A percentile compares a stretch with the other conserved stretches of the same genome.
Evolutionary conservation across 2,113 vertebrate species (phyloP).

Genomic region (Podocnemis expansa): DNA sequence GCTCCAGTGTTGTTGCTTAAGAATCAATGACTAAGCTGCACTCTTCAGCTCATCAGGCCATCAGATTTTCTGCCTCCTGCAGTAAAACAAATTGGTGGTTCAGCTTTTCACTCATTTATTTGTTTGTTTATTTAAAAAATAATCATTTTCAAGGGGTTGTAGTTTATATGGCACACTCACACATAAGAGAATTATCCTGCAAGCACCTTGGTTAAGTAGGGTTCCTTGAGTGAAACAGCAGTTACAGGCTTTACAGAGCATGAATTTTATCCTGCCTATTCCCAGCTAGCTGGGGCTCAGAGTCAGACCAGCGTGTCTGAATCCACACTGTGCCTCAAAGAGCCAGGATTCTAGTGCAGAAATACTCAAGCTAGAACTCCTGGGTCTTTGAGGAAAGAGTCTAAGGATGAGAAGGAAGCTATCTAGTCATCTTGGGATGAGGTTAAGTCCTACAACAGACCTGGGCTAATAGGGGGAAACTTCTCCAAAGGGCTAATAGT

Average conservation of each 20-base stretch:
- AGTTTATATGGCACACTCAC: background rate
- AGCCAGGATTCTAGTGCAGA: background rate
- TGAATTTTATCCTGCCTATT: background rate
- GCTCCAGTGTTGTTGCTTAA: background rate
- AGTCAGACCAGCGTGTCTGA: background rate
- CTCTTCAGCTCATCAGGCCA: background rate
- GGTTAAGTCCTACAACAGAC: background rate
- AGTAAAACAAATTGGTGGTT: background rate
- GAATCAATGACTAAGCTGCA: background rate
- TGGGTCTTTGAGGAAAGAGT: background rate
- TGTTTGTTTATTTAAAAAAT: no score
- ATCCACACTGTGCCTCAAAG: background rate
- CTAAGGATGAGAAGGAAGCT: background rate
- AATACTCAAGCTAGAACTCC: background rate
- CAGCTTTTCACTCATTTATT: background rate
- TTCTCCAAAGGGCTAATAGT: background rate
- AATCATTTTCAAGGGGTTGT: background rate
- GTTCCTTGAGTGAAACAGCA: background rate
- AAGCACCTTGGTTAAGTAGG: background rate
- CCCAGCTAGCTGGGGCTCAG: background rate
- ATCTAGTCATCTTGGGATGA: background rate
- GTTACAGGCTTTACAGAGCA: background rate
- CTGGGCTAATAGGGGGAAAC: background rate
- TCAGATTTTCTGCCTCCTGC: background rate
- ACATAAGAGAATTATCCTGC: background rate